phyloP scores from a whole-genome alignment of 92 coral and sea anemone species.

The Parazoanthus swiftii region DNA sequence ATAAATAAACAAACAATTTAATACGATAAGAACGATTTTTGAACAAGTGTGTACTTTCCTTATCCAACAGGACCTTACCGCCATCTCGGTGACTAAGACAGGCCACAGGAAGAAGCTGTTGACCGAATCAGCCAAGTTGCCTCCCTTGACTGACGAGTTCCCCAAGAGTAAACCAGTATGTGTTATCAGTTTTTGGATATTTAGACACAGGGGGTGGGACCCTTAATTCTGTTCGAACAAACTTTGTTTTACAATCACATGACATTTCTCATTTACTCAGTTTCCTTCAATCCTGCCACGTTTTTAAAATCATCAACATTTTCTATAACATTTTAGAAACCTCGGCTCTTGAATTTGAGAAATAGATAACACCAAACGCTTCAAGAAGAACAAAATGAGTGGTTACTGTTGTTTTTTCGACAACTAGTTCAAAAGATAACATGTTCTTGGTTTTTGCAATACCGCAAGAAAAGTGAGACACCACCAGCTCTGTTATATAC shows the following conservation, averaged over 20 bases:
- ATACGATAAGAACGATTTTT: neutral
- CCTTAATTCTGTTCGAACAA: neutral
- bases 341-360: too few relatives aligned
- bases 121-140: conserved; percentile 75
- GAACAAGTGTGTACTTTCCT: neutral
- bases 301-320: too few relatives aligned
- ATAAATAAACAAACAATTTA: neutral
- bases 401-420: too few relatives aligned
- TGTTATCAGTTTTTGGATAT: neutral
- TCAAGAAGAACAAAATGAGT: too few relatives aligned
- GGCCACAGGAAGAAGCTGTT: conserved; percentile 92
- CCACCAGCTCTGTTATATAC: too few relatives aligned
- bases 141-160: conserved; percentile 46
- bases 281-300: too few relatives aligned
- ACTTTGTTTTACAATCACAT: neutral
- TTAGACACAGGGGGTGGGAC: neutral
- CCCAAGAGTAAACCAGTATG: conserved; percentile 75
- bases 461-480: too few relatives aligned
- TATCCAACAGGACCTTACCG: conserved; percentile 75
- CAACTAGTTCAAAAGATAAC: too few relatives aligned
- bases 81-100: conserved; percentile 74
- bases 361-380: too few relatives aligned
- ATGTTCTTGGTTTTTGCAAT: too few relatives aligned
- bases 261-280: too few relatives aligned
- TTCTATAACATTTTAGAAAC: too few relatives aligned